Evolutionary conservation across 2,888 invertebrate species (phyloP), one percentile per base, ranked within the genome.

Genomic region (Lysandra bellargus): DNA sequence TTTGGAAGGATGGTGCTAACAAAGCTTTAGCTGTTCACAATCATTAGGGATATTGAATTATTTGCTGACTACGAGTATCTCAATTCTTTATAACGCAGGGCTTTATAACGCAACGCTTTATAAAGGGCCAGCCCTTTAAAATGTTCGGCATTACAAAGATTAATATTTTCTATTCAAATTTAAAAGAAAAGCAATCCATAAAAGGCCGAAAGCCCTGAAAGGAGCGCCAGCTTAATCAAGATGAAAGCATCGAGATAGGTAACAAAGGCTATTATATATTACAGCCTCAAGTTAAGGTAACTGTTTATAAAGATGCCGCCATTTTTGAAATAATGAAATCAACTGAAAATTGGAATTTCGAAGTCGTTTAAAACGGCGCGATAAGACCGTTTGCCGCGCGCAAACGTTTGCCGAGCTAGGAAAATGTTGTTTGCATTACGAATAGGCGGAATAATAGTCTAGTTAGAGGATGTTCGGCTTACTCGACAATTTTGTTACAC

Each of bases 381-480:
- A 76, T 76, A 76, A 76, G 33, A 57, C 6, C 76, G 6, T 76
- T 76, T 57, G 14, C 49, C 76, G 4, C 23, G 75, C 33, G 57
- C 76, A 76, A 76, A 76, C 76, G 33, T 76, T 76, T 57, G 53
- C 76, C 30, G 76, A 17, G 76, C 76, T 6, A 53, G 57, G 53
- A 53, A 76, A 53, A 76, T 76, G 76, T 30, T 53, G 75, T 76
- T 76, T 76, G 76, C 76, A 53, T 30, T 76, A 44, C 57, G 76
- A 76, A 57, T 76, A 76, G 76, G 76, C 33, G 53, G 76, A 37
- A 57, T 76, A 76, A 76, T 76, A 30, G 76, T 33, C 53, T 57
- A 57, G 76, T 76, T 76, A 76, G 49, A 57, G 57, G 9, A 40
- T 30, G 64, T 60, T 61, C 49, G 12, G 49, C 61, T 61, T 6